These are phyloP conservation scores for Periophthalmus modestus DNA, from an alignment of 2,113 vertebrate genomes.

Conservation along the genomic window DNA sequence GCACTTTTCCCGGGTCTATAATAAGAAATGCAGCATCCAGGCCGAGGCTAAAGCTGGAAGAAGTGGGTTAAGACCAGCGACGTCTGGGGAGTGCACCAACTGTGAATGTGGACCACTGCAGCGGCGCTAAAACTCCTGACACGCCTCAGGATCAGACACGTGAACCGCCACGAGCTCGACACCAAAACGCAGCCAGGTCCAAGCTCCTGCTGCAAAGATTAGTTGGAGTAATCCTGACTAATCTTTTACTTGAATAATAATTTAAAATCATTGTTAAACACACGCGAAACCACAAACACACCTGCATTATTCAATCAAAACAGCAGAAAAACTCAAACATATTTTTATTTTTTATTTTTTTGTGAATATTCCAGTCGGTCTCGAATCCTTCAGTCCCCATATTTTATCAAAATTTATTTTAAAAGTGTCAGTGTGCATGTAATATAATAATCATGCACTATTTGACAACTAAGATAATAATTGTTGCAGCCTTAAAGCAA, in stretches of 20 bases:
- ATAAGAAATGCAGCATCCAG: conserved; percentile 42
- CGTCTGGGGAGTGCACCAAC: not conserved
- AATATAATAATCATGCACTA: not conserved
- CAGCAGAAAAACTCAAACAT: not conserved
- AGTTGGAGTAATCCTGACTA: not conserved
- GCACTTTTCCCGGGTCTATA: conserved; percentile 29
- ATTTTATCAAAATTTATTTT: no score
- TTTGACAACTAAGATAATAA: no score
- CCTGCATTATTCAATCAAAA: not conserved
- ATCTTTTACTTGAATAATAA: no score
- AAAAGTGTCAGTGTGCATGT: no score
- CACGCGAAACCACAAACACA: not conserved
- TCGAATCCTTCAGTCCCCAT: no score
- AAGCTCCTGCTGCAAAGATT: not conserved
- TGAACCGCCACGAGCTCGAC: not conserved
- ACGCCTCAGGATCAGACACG: not conserved
- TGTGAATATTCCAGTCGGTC: no score
- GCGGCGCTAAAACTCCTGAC: not conserved
- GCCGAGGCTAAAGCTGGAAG: conserved; percentile 34
- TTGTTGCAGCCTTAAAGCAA: no score
- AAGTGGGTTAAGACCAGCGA: conserved; percentile 11
- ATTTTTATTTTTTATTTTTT: not conserved
- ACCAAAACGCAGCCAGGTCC: not conserved
- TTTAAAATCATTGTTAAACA: not conserved
- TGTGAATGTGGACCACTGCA: conserved; percentile 9